Conservation (phyloP, 1,140 invertebrate genomes). For the Oppia nitens region DNA sequence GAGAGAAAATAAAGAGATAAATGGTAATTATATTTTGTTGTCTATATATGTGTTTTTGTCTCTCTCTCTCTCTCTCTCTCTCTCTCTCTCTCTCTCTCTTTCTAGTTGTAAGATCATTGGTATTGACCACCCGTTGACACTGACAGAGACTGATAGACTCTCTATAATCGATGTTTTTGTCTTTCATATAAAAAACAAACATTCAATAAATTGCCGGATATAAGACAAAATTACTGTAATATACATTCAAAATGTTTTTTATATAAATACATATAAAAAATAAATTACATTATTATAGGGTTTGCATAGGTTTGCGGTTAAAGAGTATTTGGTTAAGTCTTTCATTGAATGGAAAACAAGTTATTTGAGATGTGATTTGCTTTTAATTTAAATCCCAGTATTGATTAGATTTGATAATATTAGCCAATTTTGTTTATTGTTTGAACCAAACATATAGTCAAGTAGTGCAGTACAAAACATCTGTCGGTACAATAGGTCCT, state of each 20-base stretch:
- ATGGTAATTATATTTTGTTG: not conserved
- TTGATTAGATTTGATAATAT: not conserved
- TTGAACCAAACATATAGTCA: not conserved
- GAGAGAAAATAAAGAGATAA: too few relatives aligned
- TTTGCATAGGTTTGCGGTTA: too few relatives aligned
- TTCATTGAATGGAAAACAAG: not conserved
- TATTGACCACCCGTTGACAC: not conserved
- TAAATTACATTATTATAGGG: too few relatives aligned
- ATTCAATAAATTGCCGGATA: not conserved
- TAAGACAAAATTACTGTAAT: not conserved
- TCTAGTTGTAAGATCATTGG: too few relatives aligned
- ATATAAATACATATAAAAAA: too few relatives aligned
- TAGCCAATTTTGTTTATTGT: not conserved
- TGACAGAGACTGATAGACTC: not conserved
- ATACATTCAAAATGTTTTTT: not conserved
- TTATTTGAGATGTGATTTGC: not conserved
- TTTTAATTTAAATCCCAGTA: not conserved
- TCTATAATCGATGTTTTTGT: not conserved
- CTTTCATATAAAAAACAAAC: too few relatives aligned
- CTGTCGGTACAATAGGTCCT: not conserved
- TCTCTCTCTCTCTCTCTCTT: too few relatives aligned
- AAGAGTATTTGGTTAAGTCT: not conserved
- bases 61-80: too few relatives aligned
- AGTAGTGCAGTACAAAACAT: not conserved
- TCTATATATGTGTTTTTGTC: too few relatives aligned